These are phyloP conservation scores for Coregonus suidteri DNA, from an alignment of 2,797 vertebrate species.

Conservation along the genomic window DNA sequence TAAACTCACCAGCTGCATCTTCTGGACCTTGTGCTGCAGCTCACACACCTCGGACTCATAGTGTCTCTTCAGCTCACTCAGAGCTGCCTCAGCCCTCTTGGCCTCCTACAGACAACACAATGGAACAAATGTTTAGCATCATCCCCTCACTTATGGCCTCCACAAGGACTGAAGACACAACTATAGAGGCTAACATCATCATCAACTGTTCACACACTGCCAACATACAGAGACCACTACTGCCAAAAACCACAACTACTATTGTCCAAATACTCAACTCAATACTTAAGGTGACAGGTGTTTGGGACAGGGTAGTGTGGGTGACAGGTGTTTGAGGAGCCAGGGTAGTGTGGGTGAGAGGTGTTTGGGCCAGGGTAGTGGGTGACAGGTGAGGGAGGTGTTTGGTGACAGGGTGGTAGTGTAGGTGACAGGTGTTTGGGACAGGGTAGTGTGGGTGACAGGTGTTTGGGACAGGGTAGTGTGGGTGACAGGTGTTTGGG, in stretches of 20 bases:
- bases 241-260: conserved; percentile 15
- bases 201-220: background rate
- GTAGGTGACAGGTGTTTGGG: too few species aligned
- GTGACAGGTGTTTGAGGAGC: too few species aligned
- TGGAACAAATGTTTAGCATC: background rate
- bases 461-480: too few species aligned
- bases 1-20: conserved; percentile 84
- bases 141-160: background rate
- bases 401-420: too few species aligned
- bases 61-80: conserved; percentile 79
- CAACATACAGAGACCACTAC: conserved; percentile 16
- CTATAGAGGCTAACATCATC: background rate
- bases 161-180: background rate
- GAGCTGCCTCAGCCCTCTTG: conserved; percentile 79
- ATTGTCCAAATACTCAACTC: too few species aligned
- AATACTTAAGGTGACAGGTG: too few species aligned
- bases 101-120: conserved; percentile 77
- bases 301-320: too few species aligned
- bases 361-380: too few species aligned
- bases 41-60: conserved; percentile 90
- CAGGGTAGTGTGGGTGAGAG: too few species aligned
- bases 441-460: too few species aligned
- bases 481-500: too few species aligned
- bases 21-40: conserved; percentile 90
- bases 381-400: too few species aligned